These are phyloP conservation scores for Notechis scutatus DNA, from an alignment of 2,113 vertebrate genomes.

Conservation along the genomic window DNA sequence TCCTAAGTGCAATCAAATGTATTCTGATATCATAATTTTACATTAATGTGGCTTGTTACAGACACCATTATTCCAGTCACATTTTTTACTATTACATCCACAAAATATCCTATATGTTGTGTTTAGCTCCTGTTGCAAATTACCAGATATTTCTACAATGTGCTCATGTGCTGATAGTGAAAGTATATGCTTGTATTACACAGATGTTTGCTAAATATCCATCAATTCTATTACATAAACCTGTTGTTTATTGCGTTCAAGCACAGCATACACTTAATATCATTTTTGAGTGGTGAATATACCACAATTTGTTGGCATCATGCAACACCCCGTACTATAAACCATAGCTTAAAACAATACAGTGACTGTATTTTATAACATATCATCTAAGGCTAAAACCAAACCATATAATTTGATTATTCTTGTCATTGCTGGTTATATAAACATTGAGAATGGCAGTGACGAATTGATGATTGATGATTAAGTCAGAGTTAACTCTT, in stretches of 20 bases:
- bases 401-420: not conserved
- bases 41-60: not conserved
- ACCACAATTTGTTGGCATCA: not conserved
- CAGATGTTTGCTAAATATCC: not conserved
- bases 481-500: not conserved
- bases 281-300: not conserved
- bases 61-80: not conserved
- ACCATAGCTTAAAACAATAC: not conserved
- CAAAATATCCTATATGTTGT: not conserved
- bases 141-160: not conserved
- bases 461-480: not conserved
- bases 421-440: not conserved
- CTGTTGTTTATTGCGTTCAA: not conserved
- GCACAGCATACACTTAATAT: not conserved
- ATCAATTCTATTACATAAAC: not conserved
- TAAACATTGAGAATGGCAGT: not conserved
- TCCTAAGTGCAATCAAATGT: not conserved
- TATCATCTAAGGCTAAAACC: not conserved
- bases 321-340: not conserved
- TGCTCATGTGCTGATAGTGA: not conserved
- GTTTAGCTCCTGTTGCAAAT: not conserved
- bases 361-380: not conserved
- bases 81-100: not conserved
- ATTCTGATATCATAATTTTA: not conserved
- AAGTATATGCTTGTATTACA: not conserved